Conservation (phyloP, 2,113 vertebrate genomes). For the Oreocharis arfaki region DNA sequence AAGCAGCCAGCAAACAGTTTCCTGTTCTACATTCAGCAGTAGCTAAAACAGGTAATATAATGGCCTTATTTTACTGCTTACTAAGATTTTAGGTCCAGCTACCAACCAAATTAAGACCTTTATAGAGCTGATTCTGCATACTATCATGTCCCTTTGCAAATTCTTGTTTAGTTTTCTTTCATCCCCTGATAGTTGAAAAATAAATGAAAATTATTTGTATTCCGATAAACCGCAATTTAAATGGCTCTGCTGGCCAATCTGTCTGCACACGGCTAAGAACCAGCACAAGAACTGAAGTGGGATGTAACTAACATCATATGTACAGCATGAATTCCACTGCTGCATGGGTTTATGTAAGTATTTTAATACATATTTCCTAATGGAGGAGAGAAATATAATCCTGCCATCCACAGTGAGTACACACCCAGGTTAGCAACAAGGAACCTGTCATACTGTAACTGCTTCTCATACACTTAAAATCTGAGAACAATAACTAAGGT, state of each 20-base stretch:
- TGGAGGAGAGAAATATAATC: not conserved
- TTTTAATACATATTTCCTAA: not conserved
- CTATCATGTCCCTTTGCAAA: not conserved
- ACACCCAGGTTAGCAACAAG: not conserved
- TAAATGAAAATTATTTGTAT: not conserved
- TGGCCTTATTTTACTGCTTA: not conserved
- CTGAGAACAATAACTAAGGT: not conserved
- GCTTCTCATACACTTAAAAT: not conserved
- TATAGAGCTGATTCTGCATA: not conserved
- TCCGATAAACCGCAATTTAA: not conserved
- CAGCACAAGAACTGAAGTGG: not conserved
- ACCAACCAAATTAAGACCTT: not conserved
- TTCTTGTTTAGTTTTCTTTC: not conserved
- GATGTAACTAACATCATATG: not conserved
- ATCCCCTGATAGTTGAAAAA: not conserved
- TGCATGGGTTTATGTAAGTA: not conserved
- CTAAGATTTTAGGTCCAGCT: not conserved
- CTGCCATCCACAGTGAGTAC: not conserved
- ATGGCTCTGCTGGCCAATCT: not conserved
- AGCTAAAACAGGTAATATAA: not conserved
- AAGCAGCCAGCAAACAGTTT: not conserved
- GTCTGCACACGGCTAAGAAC: not conserved
- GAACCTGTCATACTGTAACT: not conserved
- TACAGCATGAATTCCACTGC: not conserved
- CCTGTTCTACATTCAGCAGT: not conserved